Base-by-base conservation (phyloP, 2,113 vertebrate genomes). In the Chloropsis cyanopogon region DNA sequence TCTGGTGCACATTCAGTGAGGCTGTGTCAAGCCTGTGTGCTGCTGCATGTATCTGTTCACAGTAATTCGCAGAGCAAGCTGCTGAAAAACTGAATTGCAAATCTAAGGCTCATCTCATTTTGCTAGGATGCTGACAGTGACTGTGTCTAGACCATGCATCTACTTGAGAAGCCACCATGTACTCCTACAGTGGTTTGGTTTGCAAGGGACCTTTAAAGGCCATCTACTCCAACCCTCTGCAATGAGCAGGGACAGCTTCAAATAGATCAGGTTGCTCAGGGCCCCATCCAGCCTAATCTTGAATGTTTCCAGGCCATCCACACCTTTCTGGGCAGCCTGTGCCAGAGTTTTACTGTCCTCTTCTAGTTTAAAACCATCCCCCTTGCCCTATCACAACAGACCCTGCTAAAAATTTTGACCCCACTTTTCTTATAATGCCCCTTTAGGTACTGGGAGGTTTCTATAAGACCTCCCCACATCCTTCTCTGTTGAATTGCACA, bases 131-230 rank as follows among this genome's bases (percentile, higher is more conserved):
- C 20, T 60, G 76, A 35, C 26, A 61, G 8, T 12, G 29, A 22
- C 31, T 52, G 14, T 24, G 9, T 14, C 42, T 39, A 37, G 33
- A 42, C 33, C 49, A 39, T 1, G 1, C 3, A 0, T 5, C 23
- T 26, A 24, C 28, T 57, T 7, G 19, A 71, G 49, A 54, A 20
- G 21, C 33, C 61, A 35, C 54, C 16, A 14, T 4, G 22, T 10
- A 31, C 25, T 25, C 46, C 35, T 16, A 19, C 7, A 28, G 33
- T 7, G 12, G 6, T 26, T 79, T 78, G 37, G 20, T 33, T 71
- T 53, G 39, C 52, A 60, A 66, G 10, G 4, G 21, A 19, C 14
- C 12, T 31, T 72, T 23, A 23, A 66, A 66, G 21, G 12, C 18
- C 3, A 2, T 4, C 33, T 42, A 35, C 8, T 28, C 64, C 57